Evolutionary conservation across 2,888 invertebrate genomes (phyloP), one percentile per base, ranked within the genome.

Genomic region (Cerceris rybyensis): DNA sequence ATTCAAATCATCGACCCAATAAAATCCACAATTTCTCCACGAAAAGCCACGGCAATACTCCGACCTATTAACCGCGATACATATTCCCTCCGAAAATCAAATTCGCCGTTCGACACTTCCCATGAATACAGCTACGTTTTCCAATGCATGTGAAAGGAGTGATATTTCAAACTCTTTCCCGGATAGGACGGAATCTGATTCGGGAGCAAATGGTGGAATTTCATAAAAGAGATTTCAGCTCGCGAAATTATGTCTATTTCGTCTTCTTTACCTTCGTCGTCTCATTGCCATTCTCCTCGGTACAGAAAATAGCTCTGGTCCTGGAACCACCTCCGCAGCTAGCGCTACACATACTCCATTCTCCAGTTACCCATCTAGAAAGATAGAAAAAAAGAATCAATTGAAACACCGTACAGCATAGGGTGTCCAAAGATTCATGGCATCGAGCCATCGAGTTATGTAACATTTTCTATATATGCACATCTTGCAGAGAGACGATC

Each of bases 301-400:
- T 96, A 91, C 98, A 98, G 86, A 96, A 95, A 72, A 98, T 97
- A 81, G 96, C 94, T 11, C 98, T 95, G 72, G 96, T 95, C 86
- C 96, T 94, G 80, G 96, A 94, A 6, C 98, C 98, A 2, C 97
- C 97, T 0, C 98, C 98, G 89, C 98, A 98, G 39, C 95, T 95
- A 42, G 95, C 95, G 83, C 97, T 97, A 93, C 98, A 98, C 13
- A 95, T 93, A 61, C 96, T 96, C 98, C 98, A 98, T 83, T 97
- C 97, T 67, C 96, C 96, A 39, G 96, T 95, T 89, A 96, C 95
- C 98, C 98, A 98, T 91, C 98, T 98, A 93, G 55, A 81, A 71
- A 71, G 5, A 54, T 28, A 80, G 59, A 76, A 70, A 54, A 43
- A 64, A 57, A 59, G 58, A 67, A 81, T 71, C 71, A 68, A 75